Base-by-base conservation (phyloP, 2,888 invertebrate genomes). In the Cerastis rubricosa region DNA sequence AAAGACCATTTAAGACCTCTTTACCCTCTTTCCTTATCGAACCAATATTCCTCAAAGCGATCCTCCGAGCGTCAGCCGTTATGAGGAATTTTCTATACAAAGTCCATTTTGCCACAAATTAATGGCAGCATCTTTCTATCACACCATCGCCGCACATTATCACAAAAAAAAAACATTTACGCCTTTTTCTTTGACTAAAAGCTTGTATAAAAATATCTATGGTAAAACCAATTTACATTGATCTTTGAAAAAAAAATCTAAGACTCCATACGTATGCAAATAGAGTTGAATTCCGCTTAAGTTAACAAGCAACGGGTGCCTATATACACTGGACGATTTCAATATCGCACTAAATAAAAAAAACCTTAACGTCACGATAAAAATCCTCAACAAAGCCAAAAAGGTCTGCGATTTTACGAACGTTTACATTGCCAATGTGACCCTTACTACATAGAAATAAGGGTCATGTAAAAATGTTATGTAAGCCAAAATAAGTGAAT, bases 301-400 rank as follows among this genome's bases (percentile, higher is more conserved):
- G 66, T 29, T 64, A 40, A 29, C 47, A 47, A 65, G 14, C 54
- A 73, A 72, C 64, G 73, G 35, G 80, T 85, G 47, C 81, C 80
- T 43, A 51, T 59, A 51, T 72, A 81, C 65, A 54, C 76, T 85
- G 89, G 90, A 59, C 81, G 74, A 72, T 54, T 83, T 70, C 82
- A 76, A 81, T 89, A 88, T 92, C 89, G 88, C 86, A 91, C 91
- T 92, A 91, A 93, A 93, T 93, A 93, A 92, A 92, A 86, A 93
- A 91, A 92, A 90, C 93, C 90, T 90, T 89, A 92, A 91, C 91
- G 91, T 89, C 85, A 87, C 93, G 91, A 93, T 94, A 94, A 94
- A 92, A 94, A 90, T 90, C 89, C 90, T 85, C 92, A 92, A 94
- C 93, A 94, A 93, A 93, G 91, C 89, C 90, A 83, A 88, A 90